These are phyloP conservation scores for Tridacna crocea DNA, from an alignment of 2,888 invertebrate species.

Conservation along the genomic window DNA sequence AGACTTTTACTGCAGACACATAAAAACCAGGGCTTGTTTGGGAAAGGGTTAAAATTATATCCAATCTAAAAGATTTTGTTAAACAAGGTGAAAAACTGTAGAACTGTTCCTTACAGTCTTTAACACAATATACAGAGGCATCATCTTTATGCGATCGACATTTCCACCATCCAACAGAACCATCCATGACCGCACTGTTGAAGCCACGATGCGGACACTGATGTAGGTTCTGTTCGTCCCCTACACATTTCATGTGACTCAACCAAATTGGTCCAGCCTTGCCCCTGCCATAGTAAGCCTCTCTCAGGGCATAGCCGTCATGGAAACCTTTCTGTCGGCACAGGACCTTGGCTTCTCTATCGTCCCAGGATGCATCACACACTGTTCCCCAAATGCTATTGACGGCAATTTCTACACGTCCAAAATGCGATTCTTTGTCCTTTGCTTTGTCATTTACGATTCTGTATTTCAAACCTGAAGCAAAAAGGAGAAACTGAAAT, in stretches of 20 bases:
- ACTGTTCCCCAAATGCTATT: conserved; percentile 89
- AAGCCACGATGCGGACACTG: conserved; percentile 77
- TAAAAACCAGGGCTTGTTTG: no score
- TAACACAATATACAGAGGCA: conserved; percentile 75
- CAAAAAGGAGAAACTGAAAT: not conserved
- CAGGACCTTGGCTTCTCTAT: conserved; percentile 88
- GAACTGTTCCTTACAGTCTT: conserved; percentile 67
- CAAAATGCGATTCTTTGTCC: conserved; percentile 58
- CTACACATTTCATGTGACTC: conserved; percentile 73
- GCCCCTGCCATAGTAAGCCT: conserved; percentile 69
- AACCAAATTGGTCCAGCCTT: conserved; percentile 80
- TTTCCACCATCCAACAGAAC: conserved; percentile 59
- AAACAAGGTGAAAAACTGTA: not conserved
- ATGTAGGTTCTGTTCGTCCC: conserved; percentile 71
- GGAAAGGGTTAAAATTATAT: no score
- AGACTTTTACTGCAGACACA: no score
- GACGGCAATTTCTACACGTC: conserved; percentile 88
- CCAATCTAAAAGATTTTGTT: not conserved
- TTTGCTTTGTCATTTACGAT: conserved; percentile 56
- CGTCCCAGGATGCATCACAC: conserved; percentile 90
- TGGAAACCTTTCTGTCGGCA: conserved; percentile 72
- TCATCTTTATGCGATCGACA: conserved; percentile 74
- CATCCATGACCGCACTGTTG: conserved; percentile 62
- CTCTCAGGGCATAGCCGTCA: conserved; percentile 71
- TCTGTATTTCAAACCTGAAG: conserved; percentile 74